Evolutionary conservation across 2,797 vertebrate genomes (phyloP).

Genomic region (Momotus momota): DNA sequence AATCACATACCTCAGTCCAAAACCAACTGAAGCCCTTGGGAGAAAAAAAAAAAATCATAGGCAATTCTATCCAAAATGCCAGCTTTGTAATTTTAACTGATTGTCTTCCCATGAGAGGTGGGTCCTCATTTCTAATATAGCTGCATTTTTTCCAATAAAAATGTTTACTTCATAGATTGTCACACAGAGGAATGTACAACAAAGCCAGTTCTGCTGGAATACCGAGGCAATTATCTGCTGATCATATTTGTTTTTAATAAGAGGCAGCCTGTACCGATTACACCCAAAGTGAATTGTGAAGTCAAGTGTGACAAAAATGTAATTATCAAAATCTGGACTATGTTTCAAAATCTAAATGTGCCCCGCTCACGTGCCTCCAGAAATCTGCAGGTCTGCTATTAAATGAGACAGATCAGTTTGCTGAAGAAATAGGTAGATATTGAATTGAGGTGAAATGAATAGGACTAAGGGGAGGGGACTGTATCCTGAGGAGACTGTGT

Average conservation of each 20-base stretch:
- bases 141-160: not conserved
- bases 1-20: not conserved
- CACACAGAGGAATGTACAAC: not conserved
- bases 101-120: not conserved
- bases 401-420: not conserved
- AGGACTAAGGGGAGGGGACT: not conserved
- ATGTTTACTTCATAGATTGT: not conserved
- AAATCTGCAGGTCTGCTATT: not conserved
- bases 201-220: not conserved
- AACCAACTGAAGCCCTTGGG: not conserved
- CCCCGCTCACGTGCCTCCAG: not conserved
- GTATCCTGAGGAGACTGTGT: not conserved
- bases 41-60: too few relatives aligned
- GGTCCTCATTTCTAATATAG: not conserved
- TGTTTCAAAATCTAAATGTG: not conserved
- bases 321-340: not conserved
- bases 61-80: not conserved
- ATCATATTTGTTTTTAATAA: not conserved
- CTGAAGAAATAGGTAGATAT: not conserved
- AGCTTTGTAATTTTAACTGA: not conserved
- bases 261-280: not conserved
- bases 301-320: not conserved
- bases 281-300: not conserved
- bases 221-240: not conserved
- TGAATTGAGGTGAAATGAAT: not conserved